These are phyloP conservation scores for Cricetomys ansorgei DNA, from an alignment of 2,113 vertebrate species.

Conservation along the genomic window DNA sequence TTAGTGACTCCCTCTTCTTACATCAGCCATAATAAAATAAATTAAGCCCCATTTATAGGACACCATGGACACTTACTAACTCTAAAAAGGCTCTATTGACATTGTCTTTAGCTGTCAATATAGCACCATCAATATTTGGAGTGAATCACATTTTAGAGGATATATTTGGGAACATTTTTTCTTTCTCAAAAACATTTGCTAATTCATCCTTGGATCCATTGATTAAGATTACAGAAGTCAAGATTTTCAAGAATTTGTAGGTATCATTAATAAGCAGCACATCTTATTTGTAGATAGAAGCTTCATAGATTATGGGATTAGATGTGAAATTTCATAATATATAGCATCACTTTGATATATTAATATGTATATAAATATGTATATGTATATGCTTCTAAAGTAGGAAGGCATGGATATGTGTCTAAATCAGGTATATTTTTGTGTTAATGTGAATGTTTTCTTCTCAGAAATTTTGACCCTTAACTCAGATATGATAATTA, in stretches of 20 bases:
- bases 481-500: background rate
- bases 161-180: background rate
- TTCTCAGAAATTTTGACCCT: background rate
- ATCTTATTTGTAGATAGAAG: background rate
- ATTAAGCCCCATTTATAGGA: background rate
- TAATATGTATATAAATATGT: background rate
- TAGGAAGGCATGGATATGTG: background rate
- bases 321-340: background rate
- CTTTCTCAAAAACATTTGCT: background rate
- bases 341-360: too few relatives aligned
- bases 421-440: background rate
- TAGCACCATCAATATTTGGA: background rate
- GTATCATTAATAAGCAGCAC: background rate
- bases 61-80: background rate
- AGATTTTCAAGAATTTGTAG: background rate
- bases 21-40: background rate
- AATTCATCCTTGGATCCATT: background rate
- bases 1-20: background rate
- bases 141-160: background rate
- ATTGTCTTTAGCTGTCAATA: background rate
- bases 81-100: background rate
- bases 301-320: background rate
- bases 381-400: background rate
- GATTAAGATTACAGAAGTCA: background rate
- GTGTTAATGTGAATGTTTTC: background rate